Evolutionary conservation across 2,113 vertebrate species (phyloP), one percentile per base, ranked within the genome.

Genomic region (Serinus canaria): DNA sequence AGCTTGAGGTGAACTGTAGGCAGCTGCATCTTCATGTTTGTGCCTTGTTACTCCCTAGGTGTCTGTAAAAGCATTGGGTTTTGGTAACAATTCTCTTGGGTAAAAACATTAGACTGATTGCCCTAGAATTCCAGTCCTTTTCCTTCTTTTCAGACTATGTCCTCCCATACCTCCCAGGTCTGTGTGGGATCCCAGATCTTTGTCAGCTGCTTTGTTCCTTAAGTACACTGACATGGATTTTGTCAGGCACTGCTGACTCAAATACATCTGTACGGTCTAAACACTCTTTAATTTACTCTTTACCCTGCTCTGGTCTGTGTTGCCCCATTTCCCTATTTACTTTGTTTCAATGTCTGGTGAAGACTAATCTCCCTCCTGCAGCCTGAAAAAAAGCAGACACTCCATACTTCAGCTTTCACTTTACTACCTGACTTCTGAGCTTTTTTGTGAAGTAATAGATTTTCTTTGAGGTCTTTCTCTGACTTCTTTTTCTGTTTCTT

Each of bases 331-430:
- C 73, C 80, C 87, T 87, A 33, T 94, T 95, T 96, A 94, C 69
- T 91, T 82, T 87, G 33, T 49, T 89, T 84, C 81, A 49, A 52
- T 44, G 60, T 83, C 86, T 97, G 83, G 47, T 49, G 73, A 88
- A 83, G 73, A 55, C 69, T 95, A 78, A 95, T 94, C 87, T 73
- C 88, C 56, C 47, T 75, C 55, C 87, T 73, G 44, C 53, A 75
- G 74, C n/a, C 49, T 94, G 96, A 97, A 87, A 95, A 90, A 75
- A 94, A 89, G 33, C 94, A 94, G 95, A n/a, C 81, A 21, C 77
- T 37, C 49, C 60, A 5, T 78, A 49, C 49, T 84, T 91, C 47
- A 83, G 44, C 69, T 87, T 81, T 74, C 52, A 52, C 35, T 77
- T 37, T 41, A 62, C 39, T 91, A 85, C 70, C 78, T 81, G 86